Evolutionary conservation across 35 echinoderm and acorn worm genomes (phyloP).

Genomic region (Apostichopus parvimensis): DNA sequence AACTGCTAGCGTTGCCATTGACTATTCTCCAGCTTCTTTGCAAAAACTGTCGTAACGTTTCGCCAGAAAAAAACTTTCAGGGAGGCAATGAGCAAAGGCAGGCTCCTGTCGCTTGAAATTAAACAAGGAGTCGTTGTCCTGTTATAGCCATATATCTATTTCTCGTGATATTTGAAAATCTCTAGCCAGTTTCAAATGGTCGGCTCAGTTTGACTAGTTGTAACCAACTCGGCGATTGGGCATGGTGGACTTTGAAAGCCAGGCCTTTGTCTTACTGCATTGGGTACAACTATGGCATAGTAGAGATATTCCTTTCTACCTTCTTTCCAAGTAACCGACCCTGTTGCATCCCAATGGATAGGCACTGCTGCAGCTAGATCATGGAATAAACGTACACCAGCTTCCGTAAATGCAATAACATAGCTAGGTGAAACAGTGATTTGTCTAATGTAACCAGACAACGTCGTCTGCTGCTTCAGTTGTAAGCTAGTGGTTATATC

Average conservation of each 20-base stretch:
- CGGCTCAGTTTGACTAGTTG: neutral
- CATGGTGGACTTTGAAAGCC: neutral
- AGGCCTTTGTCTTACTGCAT: neutral
- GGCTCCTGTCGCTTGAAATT: neutral
- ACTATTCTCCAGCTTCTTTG: slow-evolving; percentile 19
- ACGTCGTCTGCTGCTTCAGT: neutral
- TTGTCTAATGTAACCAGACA: slow-evolving; percentile 3
- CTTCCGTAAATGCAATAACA: slow-evolving; percentile 21
- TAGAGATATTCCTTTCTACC: slow-evolving; percentile 3
- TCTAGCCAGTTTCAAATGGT: slow-evolving; percentile 7
- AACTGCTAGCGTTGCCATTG: neutral
- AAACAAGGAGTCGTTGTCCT: neutral
- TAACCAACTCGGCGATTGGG: slow-evolving; percentile 2
- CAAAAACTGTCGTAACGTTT: neutral
- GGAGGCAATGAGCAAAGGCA: neutral
- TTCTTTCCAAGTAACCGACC: slow-evolving; percentile 3
- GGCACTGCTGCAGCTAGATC: neutral
- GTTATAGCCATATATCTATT: neutral
- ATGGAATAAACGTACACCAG: slow-evolving; percentile 14
- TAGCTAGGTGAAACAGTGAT: neutral
- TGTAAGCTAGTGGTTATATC: neutral
- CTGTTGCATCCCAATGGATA: slow-evolving; percentile 33
- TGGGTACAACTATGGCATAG: slow-evolving; percentile 20
- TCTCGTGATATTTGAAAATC: neutral
- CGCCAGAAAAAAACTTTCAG: neutral